phyloP scores from a whole-genome alignment of 2,797 vertebrate species.

The Anabacerthia variegaticeps region DNA sequence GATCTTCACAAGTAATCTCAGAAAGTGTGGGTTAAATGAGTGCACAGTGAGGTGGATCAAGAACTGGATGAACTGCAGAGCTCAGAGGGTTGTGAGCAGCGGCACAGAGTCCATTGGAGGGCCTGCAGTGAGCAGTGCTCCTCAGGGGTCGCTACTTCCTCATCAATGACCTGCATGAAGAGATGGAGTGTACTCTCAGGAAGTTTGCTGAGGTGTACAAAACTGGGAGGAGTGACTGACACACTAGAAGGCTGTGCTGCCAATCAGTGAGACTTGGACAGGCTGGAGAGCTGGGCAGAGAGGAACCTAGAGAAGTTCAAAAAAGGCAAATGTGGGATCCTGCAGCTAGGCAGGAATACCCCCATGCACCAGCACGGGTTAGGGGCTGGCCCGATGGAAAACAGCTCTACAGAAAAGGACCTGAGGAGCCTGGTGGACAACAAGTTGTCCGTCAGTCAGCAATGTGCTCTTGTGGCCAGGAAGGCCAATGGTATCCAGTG shows the following conservation, averaged over 20 bases:
- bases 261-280: background rate
- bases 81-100: background rate
- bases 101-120: background rate
- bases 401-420: background rate
- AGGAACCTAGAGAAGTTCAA: background rate
- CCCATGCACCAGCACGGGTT: background rate
- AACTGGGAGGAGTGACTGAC: background rate
- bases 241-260: background rate
- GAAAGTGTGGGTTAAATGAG: background rate
- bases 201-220: background rate
- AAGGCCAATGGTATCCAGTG: background rate
- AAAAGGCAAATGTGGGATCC: background rate
- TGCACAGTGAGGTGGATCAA: accelerated
- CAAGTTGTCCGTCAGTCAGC: background rate
- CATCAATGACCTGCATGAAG: background rate
- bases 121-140: background rate
- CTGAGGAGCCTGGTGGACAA: background rate
- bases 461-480: background rate
- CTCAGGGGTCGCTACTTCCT: background rate
- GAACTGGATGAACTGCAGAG: background rate
- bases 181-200: background rate
- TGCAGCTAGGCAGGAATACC: background rate
- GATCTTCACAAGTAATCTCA: background rate
- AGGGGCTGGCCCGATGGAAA: background rate
- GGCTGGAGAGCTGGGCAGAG: background rate